phyloP scores from a whole-genome alignment of 2,113 vertebrate species.

The Mesocricetus auratus region DNA sequence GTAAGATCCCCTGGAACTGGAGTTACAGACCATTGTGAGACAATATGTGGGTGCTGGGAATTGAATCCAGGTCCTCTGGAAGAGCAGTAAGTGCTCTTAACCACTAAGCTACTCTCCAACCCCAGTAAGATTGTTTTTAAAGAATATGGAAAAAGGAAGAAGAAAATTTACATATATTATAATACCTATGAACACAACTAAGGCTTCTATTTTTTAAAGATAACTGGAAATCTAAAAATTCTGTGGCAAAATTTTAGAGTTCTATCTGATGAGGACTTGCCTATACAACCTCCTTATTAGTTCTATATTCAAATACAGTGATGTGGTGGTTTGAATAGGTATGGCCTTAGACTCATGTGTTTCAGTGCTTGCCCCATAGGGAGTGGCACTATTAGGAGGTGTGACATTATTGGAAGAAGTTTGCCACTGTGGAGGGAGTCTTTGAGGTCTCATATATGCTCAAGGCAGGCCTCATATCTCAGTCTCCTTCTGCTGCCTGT shows the following conservation, averaged over 20 bases:
- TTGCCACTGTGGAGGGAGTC: not conserved
- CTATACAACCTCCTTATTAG: not conserved
- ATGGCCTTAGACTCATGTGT: not conserved
- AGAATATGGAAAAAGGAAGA: not conserved
- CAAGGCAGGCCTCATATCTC: not conserved
- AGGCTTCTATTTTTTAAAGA: constrained; percentile 38
- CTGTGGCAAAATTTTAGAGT: constrained; percentile 46
- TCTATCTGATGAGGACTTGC: not conserved
- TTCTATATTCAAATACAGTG: constrained; percentile 8
- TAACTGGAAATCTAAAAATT: constrained; percentile 35
- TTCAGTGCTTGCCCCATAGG: not conserved
- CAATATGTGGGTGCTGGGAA: not conserved
- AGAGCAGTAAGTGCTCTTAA: not conserved
- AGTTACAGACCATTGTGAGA: not conserved
- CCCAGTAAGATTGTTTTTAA: not conserved
- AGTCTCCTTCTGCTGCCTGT: not conserved
- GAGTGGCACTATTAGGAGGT: not conserved
- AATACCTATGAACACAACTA: not conserved
- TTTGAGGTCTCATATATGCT: not conserved
- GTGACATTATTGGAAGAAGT: not conserved
- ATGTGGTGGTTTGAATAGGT: not conserved
- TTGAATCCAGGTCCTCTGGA: not conserved
- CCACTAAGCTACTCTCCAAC: not conserved
- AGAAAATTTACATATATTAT: constrained; percentile 58
- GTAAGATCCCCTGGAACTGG: not conserved